phyloP scores from a whole-genome alignment of 2,888 invertebrate genomes.

The Catocala nupta region DNA sequence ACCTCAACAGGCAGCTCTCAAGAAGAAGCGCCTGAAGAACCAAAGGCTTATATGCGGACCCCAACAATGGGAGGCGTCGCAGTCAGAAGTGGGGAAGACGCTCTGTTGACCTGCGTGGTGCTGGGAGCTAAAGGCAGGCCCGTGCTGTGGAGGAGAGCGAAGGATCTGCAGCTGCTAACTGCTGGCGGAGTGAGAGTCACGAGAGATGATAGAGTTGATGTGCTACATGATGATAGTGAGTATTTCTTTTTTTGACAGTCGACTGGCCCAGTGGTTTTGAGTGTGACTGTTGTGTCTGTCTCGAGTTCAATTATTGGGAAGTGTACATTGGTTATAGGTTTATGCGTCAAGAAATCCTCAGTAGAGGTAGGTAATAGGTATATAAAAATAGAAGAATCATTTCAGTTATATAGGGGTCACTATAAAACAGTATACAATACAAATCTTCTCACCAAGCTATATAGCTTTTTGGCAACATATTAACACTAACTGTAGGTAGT shows the following conservation, averaged over 20 bases:
- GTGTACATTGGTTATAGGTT: too few relatives aligned
- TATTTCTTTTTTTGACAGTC: constrained; percentile 24
- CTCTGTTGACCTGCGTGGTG: constrained; percentile 93
- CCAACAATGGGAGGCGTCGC: constrained; percentile 72
- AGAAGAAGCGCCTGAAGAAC: constrained; percentile 65
- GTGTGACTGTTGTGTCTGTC: too few relatives aligned
- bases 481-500: too few relatives aligned
- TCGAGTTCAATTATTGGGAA: too few relatives aligned
- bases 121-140: constrained; percentile 90
- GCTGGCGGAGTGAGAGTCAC: constrained; percentile 92
- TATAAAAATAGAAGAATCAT: too few relatives aligned
- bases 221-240: constrained; percentile 93
- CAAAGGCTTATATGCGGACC: constrained; percentile 77
- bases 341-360: too few relatives aligned
- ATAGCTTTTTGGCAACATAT: too few relatives aligned
- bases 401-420: too few relatives aligned
- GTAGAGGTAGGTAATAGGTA: too few relatives aligned
- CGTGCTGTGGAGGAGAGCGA: constrained; percentile 92
- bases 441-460: too few relatives aligned
- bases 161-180: constrained; percentile 90
- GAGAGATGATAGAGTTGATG: constrained; percentile 90
- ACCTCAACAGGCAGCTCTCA: constrained; percentile 70
- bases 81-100: constrained; percentile 90
- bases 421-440: too few relatives aligned
- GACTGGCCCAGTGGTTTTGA: too few relatives aligned